phyloP scores from a whole-genome alignment of 2,797 vertebrate genomes.

The Paguma larvata region DNA sequence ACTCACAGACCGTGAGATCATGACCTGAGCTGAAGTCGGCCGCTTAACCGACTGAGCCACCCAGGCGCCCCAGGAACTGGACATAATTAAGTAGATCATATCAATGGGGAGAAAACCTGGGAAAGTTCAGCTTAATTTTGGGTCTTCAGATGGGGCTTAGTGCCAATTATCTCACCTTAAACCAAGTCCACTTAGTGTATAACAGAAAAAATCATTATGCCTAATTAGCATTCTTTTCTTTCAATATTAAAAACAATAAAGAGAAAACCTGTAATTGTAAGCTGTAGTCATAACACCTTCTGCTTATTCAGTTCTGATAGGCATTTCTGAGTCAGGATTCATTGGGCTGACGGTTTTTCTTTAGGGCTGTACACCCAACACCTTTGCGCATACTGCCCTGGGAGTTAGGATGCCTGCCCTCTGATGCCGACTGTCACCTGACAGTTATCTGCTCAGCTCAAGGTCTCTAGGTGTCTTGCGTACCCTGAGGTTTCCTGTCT shows the following conservation, averaged over 20 bases:
- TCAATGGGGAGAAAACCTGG: not conserved
- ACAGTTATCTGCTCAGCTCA: not conserved
- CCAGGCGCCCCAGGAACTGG: no score
- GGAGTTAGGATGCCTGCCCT: not conserved
- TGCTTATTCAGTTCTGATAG: not conserved
- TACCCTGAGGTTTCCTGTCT: not conserved
- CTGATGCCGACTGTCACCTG: not conserved
- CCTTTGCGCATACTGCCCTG: not conserved
- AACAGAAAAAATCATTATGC: not conserved
- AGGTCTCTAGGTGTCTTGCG: not conserved
- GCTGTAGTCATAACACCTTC: not conserved
- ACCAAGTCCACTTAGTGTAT: not conserved
- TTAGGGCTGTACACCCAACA: not conserved
- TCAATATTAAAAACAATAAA: not conserved
- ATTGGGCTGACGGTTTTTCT: not conserved
- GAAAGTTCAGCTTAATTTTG: not conserved
- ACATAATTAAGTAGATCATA: not conserved
- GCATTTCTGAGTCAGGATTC: not conserved
- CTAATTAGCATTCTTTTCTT: not conserved
- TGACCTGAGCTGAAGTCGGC: no score
- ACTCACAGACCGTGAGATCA: no score
- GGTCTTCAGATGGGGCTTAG: not conserved
- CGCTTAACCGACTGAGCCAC: no score
- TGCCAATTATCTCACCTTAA: slow-evolving; percentile 32
- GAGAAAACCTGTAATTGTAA: not conserved